Evolutionary conservation across 2,797 vertebrate genomes (phyloP), one percentile per base, ranked within the genome.

Genomic region (Cyprinodon diabolis): DNA sequence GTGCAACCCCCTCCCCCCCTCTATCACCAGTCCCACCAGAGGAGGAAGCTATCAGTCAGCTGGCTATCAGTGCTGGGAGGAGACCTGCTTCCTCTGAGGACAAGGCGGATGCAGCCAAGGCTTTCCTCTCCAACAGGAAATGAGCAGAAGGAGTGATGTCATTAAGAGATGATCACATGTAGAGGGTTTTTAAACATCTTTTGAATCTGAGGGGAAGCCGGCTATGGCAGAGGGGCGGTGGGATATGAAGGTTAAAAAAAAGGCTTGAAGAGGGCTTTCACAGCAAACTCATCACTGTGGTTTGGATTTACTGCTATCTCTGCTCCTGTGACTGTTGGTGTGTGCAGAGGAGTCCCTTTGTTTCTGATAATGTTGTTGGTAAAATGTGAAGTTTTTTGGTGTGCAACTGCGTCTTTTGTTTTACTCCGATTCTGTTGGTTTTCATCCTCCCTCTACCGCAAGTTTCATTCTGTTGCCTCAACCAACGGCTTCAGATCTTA

Each of bases 301-400:
- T 80, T 73, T 74, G 75, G 78, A 75, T 75, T 82, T 74, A 35
- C 72, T 66, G 54, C 37, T 72, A 37, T 62, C 60, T 66, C 72
- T 72, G 66, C 83, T 87, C 82, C 78, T 69, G 55, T 75, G 66
- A 74, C 80, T 84, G 74, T 84, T 69, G 21, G 74, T 77, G 40
- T 56, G 76, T 58, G 76, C 58, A 69, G 74, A 82, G 65, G 77
- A 85, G 63, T 37, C 37, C 75, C 79, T 76, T 43, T 48, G 55
- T 10, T 75, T 89, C 78, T 76, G 83, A 84, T 79, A 9, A 52
- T 85, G 82, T 89, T 72, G 89, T 92, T 54, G 66, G 81, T 92
- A 78, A 87, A 92, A 93, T 90, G 90, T 92, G 88, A 92, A 92
- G 84, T 91, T 87, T 79, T 30, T 83, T 81, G 85, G 74, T 91